These are phyloP conservation scores for Amblyraja radiata DNA, from an alignment of 2,797 vertebrate species.

Conservation along the genomic window DNA sequence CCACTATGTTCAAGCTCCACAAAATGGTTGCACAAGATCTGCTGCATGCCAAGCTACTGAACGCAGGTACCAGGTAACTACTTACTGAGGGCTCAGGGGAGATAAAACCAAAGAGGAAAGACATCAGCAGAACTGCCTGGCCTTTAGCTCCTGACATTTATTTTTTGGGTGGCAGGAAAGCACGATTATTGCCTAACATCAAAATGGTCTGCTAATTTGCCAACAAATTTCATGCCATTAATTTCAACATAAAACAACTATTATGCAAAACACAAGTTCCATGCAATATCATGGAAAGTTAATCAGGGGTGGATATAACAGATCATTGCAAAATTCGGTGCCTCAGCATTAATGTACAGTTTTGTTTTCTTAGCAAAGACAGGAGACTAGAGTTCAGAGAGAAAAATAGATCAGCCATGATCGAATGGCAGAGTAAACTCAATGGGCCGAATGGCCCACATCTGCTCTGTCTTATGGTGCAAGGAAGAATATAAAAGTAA, in stretches of 20 bases:
- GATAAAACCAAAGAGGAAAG: not conserved
- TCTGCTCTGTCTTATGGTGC: too few relatives aligned
- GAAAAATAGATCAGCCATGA: too few relatives aligned
- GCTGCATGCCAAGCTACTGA: not conserved
- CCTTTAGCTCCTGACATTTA: not conserved
- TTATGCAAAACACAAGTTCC: not conserved
- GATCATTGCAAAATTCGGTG: not conserved
- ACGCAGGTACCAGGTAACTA: not conserved
- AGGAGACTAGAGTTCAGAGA: too few relatives aligned
- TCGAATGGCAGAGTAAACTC: too few relatives aligned
- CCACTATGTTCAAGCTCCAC: not conserved
- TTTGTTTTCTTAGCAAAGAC: not conserved
- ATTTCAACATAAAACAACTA: not conserved
- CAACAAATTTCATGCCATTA: not conserved
- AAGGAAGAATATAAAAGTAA: not conserved
- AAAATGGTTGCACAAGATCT: not conserved
- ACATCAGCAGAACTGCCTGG: not conserved
- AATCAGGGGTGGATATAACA: not conserved
- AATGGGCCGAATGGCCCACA: too few relatives aligned
- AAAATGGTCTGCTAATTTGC: not conserved
- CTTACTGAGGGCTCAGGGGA: not conserved
- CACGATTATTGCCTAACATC: not conserved
- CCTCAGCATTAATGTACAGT: not conserved
- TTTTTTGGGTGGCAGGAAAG: too few relatives aligned
- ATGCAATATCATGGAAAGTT: not conserved